A percentile compares a stretch with the other conserved stretches of the same genome.
Evolutionary conservation across 2,113 vertebrate genomes (phyloP).

Genomic region (Hyperopisus bebe): DNA sequence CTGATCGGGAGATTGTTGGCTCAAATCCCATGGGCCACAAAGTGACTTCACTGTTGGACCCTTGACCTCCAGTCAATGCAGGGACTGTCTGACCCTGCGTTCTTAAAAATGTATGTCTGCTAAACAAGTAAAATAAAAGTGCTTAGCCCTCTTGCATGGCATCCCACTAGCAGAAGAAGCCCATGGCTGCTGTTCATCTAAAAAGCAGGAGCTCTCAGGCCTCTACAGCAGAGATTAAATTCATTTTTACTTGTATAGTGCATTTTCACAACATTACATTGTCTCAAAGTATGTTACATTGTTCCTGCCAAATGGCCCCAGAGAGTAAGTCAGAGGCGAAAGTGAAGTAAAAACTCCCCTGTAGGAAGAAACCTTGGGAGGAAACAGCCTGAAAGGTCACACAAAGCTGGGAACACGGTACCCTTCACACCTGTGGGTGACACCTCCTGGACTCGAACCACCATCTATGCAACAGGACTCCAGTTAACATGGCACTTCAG

Average conservation of each 20-base stretch:
- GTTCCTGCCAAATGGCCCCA: neutral
- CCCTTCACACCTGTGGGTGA: neutral
- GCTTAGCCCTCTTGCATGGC: neutral
- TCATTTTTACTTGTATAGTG: neutral
- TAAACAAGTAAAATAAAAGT: neutral
- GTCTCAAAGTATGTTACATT: neutral
- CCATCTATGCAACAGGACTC: neutral
- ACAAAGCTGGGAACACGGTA: neutral
- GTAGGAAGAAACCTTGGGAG: neutral
- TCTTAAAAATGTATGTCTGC: neutral
- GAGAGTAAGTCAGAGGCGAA: neutral
- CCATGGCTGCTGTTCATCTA: neutral
- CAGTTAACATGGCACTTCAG: neutral
- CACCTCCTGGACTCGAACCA: neutral
- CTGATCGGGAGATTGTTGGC: neutral
- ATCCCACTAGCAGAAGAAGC: neutral
- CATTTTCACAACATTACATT: neutral
- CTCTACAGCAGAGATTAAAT: neutral
- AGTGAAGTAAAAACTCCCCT: neutral
- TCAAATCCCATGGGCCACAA: neutral
- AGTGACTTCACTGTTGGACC: neutral
- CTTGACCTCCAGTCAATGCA: neutral
- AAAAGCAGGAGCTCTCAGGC: neutral
- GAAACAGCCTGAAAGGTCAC: neutral
- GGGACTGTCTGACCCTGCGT: neutral